Base-by-base conservation (phyloP, 2,113 vertebrate genomes). In the Noturus placidus region DNA sequence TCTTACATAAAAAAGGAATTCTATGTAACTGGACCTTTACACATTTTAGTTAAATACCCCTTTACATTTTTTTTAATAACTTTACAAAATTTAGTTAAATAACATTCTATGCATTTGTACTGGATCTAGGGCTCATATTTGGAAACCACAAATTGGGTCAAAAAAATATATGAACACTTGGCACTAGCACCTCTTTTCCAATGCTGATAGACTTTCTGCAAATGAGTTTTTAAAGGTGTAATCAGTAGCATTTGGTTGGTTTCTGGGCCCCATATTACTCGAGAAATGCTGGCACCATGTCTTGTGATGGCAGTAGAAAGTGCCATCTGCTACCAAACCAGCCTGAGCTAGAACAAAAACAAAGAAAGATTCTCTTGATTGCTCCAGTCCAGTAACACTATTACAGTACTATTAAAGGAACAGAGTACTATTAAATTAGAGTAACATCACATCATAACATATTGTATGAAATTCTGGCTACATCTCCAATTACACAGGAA, bases 211-310 rank as follows among this genome's bases (percentile, higher is more conserved):
- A 42, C 80, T 82, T 82, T 65, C 13, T 20, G 81, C 81, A 63
- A 65, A 82, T 82, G 22, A 82, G 57, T 82, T 82, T 46, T 82
- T 82, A 82, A 82, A 65, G 81, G 38, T 82, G 81, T 65, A 50
- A 83, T 83, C 59, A 50, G 81, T 65, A 67, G 81, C 81, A 83
- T 83, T 83, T 83, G 81, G 61, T 69, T 19, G 82, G 15, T 69
- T 69, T 69, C 82, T 52, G 61, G 10, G 63, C 63, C 1, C 19
- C 46, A 25, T 35, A 54, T 84, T 70, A 72, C 50, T 54, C 0
- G 6, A 25, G 30, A 67, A 72, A 25, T 56, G 20, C 46, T 84
- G 83, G 83, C 83, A 70, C 50, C 2, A 6, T 69, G 63, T 83
- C 63, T 52, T 52, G 63, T 83, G 83, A 70, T 54, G 65, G 65